Percentiles rank a stretch among this genome's conserved stretches.
These are phyloP conservation scores for Halesus radiatus DNA, from an alignment of 1,140 invertebrate species.

Conservation along the genomic window DNA sequence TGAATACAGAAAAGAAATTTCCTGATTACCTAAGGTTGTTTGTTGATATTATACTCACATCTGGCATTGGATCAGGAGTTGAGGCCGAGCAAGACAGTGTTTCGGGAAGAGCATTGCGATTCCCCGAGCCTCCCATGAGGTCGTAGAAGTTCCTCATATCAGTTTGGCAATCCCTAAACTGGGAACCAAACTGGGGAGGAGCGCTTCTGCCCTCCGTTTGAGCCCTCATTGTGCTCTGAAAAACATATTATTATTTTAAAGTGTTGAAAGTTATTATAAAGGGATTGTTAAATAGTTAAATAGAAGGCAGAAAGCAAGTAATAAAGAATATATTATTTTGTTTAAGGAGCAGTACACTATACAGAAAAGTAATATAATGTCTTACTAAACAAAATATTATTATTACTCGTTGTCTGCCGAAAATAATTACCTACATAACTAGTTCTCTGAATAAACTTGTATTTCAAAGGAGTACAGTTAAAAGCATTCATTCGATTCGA, in stretches of 20 bases:
- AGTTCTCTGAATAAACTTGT: no score
- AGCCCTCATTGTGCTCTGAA: background rate
- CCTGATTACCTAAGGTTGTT: background rate
- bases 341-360: no score
- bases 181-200: background rate
- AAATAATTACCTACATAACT: no score
- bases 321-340: no score
- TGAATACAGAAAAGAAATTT: no score
- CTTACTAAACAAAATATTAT: no score
- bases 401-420: no score
- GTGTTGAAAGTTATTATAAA: background rate
- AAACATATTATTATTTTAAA: background rate
- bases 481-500: no score
- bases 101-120: background rate
- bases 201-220: background rate
- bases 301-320: no score
- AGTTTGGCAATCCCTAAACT: background rate
- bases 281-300: no score
- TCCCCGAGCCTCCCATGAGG: conserved; percentile 24
- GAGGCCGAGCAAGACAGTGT: background rate
- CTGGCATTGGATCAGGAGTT: background rate
- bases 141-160: conserved; percentile 16
- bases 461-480: no score
- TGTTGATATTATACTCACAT: background rate
- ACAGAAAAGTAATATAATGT: no score